phyloP scores from a whole-genome alignment of 2,888 invertebrate genomes.

The Eledone cirrhosa region DNA sequence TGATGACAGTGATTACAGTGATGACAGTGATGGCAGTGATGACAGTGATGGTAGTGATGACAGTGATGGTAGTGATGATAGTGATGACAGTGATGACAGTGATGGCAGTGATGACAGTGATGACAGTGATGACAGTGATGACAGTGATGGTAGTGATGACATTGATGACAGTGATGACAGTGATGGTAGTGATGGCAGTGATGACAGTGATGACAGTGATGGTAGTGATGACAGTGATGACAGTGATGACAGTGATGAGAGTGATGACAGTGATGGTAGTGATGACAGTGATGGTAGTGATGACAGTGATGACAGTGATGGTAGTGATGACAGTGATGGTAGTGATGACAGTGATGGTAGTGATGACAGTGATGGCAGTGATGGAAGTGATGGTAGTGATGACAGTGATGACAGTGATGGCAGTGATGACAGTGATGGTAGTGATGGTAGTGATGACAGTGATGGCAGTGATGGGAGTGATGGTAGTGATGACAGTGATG shows the following conservation, averaged over 20 bases:
- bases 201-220: background rate
- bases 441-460: constrained; percentile 17
- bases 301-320: background rate
- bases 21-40: too few species aligned
- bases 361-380: too few species aligned
- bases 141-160: too few species aligned
- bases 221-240: background rate
- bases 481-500: too few species aligned
- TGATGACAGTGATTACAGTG: too few species aligned
- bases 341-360: constrained; percentile 10
- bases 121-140: constrained; percentile 9
- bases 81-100: background rate
- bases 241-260: too few species aligned
- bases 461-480: too few species aligned
- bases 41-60: background rate
- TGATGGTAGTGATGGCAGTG: background rate
- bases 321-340: constrained; percentile 1
- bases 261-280: too few species aligned
- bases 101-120: background rate
- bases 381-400: too few species aligned
- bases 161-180: too few species aligned
- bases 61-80: constrained; percentile 18
- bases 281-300: constrained; percentile 1
- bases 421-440: constrained; percentile 5
- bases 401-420: too few species aligned